Percentiles rank a stretch among this genome's conserved stretches.
Evolutionary conservation across 2,113 vertebrate species (phyloP).

Genomic region (Heterocephalus glaber): DNA sequence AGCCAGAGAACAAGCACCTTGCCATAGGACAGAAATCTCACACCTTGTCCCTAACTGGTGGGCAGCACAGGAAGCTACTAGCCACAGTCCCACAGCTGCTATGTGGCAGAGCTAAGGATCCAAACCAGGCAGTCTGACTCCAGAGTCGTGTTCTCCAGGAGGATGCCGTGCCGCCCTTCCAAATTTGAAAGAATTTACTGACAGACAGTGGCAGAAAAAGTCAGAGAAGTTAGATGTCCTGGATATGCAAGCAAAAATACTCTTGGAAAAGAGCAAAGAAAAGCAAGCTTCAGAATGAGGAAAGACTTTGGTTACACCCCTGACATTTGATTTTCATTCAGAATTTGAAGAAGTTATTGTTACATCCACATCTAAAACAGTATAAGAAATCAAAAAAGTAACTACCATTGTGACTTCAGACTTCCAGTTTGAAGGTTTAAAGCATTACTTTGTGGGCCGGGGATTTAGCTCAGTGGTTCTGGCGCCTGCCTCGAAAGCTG

Average conservation of each 20-base stretch:
- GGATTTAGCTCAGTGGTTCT: too few species aligned
- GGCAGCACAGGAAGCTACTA: neutral
- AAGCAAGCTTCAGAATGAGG: constrained; percentile 13
- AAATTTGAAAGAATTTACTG: constrained; percentile 31
- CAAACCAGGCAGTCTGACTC: neutral
- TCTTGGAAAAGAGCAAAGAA: constrained; percentile 63
- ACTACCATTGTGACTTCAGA: neutral
- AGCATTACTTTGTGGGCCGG: neutral
- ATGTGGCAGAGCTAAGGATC: neutral
- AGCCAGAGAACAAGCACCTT: neutral
- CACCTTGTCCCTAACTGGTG: neutral
- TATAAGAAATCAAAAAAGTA: constrained; percentile 54
- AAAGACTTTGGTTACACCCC: neutral
- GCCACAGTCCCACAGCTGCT: neutral
- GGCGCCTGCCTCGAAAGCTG: too few species aligned
- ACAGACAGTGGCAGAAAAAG: constrained; percentile 63
- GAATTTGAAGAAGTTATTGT: constrained; percentile 18
- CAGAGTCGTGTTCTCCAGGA: neutral
- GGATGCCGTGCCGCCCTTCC: neutral
- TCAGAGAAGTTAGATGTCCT: constrained; percentile 59
- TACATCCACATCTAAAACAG: neutral
- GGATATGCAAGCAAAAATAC: constrained; percentile 25
- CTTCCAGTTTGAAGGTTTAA: neutral
- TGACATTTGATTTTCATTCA: constrained; percentile 62
- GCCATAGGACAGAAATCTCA: neutral